phyloP scores from a whole-genome alignment of 2,888 invertebrate genomes.

The Gymnoscelis rufifasciata region DNA sequence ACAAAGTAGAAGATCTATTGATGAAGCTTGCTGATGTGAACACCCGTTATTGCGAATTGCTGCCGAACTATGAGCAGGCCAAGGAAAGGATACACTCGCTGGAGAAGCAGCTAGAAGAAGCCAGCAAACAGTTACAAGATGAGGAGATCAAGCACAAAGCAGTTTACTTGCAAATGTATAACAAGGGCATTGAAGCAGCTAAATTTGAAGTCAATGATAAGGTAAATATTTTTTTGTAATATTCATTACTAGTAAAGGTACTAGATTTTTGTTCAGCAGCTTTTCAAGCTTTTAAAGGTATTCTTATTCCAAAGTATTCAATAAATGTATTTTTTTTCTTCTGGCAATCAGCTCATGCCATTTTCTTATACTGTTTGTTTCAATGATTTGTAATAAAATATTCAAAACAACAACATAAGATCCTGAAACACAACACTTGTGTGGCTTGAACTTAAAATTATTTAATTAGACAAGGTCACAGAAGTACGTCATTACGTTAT shows the following conservation, averaged over 20 bases:
- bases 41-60: constrained; percentile 86
- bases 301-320: too few species aligned
- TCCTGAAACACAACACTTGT: too few species aligned
- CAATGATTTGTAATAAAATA: too few species aligned
- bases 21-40: constrained; percentile 87
- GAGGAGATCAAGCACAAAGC: constrained; percentile 86
- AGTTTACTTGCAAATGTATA: constrained; percentile 89
- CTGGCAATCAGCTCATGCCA: too few species aligned
- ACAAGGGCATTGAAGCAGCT: constrained; percentile 89
- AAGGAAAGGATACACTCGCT: constrained; percentile 84
- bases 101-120: constrained; percentile 85
- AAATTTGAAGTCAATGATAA: constrained; percentile 82
- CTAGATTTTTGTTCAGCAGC: neutral
- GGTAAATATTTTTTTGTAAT: constrained; percentile 57
- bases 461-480: too few species aligned
- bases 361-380: too few species aligned
- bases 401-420: too few species aligned
- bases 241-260: too few species aligned
- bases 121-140: constrained; percentile 83
- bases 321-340: too few species aligned
- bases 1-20: constrained; percentile 85
- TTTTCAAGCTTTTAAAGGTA: too few species aligned
- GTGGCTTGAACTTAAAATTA: too few species aligned
- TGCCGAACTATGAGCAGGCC: constrained; percentile 86
- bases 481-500: too few species aligned